phyloP scores from a whole-genome alignment of 1,140 invertebrate genomes.

The Formica exsecta region DNA sequence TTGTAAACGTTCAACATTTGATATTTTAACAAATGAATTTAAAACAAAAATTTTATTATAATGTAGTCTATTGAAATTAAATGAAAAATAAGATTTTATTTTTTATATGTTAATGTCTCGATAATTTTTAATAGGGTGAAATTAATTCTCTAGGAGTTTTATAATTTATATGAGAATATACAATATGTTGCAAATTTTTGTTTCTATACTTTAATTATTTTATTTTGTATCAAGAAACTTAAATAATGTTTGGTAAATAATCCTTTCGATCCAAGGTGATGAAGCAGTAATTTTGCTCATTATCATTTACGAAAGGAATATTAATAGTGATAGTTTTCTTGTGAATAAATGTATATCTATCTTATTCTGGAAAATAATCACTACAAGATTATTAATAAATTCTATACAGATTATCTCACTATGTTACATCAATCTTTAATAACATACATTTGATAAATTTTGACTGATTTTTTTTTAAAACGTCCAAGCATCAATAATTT shows the following conservation, averaged over 20 bases:
- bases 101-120: not conserved
- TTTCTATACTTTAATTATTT: constrained; percentile 13
- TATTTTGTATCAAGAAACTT: not conserved
- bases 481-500: not conserved
- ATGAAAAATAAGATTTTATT: not conserved
- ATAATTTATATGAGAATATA: not conserved
- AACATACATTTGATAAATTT: no score
- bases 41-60: no score
- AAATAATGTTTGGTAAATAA: not conserved
- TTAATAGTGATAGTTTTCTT: constrained; percentile 70
- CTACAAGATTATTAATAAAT: constrained; percentile 51
- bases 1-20: not conserved
- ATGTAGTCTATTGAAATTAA: constrained; percentile 2
- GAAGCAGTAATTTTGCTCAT: constrained; percentile 71
- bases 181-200: not conserved
- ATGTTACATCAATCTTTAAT: not conserved
- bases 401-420: not conserved
- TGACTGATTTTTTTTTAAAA: not conserved
- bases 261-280: constrained; percentile 84
- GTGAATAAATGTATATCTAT: constrained; percentile 65
- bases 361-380: constrained; percentile 65
- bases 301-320: constrained; percentile 84
- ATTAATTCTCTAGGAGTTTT: no score
- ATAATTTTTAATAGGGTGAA: no score
- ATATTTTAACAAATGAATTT: not conserved